Evolutionary conservation across 2,888 invertebrate species (phyloP), one percentile per base, ranked within the genome.

Genomic region (Holacanthella duospinosa): DNA sequence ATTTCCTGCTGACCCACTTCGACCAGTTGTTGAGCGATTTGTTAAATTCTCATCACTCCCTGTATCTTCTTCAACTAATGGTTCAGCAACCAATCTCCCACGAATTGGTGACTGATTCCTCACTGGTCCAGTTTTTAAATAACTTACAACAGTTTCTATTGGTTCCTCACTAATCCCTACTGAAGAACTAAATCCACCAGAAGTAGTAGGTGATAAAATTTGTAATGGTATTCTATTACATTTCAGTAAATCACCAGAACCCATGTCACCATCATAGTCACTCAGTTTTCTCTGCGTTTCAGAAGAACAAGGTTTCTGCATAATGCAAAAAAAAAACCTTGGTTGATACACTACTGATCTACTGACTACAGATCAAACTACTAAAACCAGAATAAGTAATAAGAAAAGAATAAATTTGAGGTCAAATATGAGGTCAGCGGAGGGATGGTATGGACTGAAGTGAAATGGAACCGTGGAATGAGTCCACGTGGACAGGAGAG

Each of bases 1-100:
- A 1, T 65, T 68, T 2, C 68, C 68, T n/a, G 66, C 66, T 9
- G 66, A 66, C 1, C 68, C 68, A 58, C 68, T 68, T 12, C 68
- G 62, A 26, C 68, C 66, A 16, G 65, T 60, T 4, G 61, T 29
- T 6, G 64, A 59, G 9, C 56, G 36, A 44, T 59, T 65, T 1
- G 59, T 29, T 19, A 61, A 59, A 3, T 61, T 44, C 16, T 66
- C 66, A 19, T 64, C 63, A 16, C 57, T 60, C 24, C 59, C 63
- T 16, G 29, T 36, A 43, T 62, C 64, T 29, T 66, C 66, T 55
- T 68, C 68, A n/a, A 64, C 59, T 2, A 68, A 29, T 19, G 66
- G 63, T 29, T 68, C 68, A 1, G 57, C 48, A 1, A 21, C 48
- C 6, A 48, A 21, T 9, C 48, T 9, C 19, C 48, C 48, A 9